A percentile compares a stretch with the other conserved stretches of the same genome.
phyloP scores from a whole-genome alignment of 2,888 invertebrate genomes.

The Dolomedes plantarius region DNA sequence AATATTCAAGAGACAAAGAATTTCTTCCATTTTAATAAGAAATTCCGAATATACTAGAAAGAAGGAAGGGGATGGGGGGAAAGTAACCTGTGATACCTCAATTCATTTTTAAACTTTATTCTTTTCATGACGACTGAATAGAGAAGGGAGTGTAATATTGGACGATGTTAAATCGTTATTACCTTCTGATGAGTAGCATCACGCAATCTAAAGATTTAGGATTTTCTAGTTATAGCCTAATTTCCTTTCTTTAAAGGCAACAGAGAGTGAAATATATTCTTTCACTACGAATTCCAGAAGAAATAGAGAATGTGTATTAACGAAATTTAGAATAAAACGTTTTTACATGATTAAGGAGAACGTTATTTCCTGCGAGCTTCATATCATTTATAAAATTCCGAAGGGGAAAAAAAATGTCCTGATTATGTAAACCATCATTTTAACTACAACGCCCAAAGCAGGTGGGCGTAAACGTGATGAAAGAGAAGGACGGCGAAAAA shows the following conservation, averaged over 20 bases:
- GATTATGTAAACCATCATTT: too few relatives aligned
- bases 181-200: conserved; percentile 49
- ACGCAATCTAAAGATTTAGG: conserved; percentile 58
- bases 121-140: neutral
- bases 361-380: conserved; percentile 22
- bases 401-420: too few relatives aligned
- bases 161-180: conserved; percentile 54
- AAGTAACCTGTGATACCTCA: too few relatives aligned
- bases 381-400: neutral
- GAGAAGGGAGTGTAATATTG: conserved; percentile 12
- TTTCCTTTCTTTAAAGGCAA: conserved; percentile 28
- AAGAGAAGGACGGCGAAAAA: too few relatives aligned
- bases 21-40: too few relatives aligned
- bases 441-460: too few relatives aligned
- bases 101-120: conserved; percentile 28
- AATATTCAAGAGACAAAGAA: too few relatives aligned
- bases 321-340: conserved; percentile 3
- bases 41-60: neutral
- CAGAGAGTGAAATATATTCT: conserved; percentile 28
- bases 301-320: conserved; percentile 1
- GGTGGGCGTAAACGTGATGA: too few relatives aligned
- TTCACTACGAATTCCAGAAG: conserved; percentile 13
- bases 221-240: conserved; percentile 44
- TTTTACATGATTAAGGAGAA: conserved; percentile 18
- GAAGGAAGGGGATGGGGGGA: neutral